Evolutionary conservation across 2,888 invertebrate species (phyloP), one percentile per base, ranked within the genome.

Genomic region (Pachydiplax longipennis): DNA sequence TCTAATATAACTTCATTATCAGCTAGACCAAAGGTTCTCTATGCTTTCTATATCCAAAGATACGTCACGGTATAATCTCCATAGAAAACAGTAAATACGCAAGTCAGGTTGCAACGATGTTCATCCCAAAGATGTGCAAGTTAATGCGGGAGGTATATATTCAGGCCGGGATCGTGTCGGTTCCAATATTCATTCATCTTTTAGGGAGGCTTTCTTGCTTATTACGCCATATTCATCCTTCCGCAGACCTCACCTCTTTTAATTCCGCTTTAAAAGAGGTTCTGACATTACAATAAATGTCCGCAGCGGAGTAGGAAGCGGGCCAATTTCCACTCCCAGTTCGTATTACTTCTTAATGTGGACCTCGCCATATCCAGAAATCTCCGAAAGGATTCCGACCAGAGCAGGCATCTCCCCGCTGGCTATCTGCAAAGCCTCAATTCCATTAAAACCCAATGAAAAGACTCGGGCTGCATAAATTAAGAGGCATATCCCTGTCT

Each of bases 401-500:
- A 18, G 81, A 15, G 37, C 81, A n/a, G 37, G 25, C 10, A 48
- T 82, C 48, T 31, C 82, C 82, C n/a, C 82, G 44, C 2, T 15
- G 35, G 5, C 31, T 37, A 58, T 31, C 61, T 22, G 37, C 35
- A 37, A 65, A 87, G 87, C 87, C 87, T 58, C 87, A 65, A 87
- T 87, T 87, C 87, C 87, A 87, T 87, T 87, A 87, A 87, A 87
- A 37, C 87, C 87, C 58, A 65, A 87, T 87, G 61, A 31, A 87
- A 22, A 13, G 58, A n/a, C 81, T 22, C 82, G 35, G 58, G 87
- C 10, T 87, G 87, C 87, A 87, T 87, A 87, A 87, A 87, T 87
- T 87, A 87, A 87, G 73, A 31, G 73, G 12, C 65, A n/a, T 10
- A 25, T 25, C 4, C 31, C 12, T 3, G 12, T 73, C 13, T 73